phyloP scores from a whole-genome alignment of 2,888 invertebrate genomes.

The Hanleya hanleyi region DNA sequence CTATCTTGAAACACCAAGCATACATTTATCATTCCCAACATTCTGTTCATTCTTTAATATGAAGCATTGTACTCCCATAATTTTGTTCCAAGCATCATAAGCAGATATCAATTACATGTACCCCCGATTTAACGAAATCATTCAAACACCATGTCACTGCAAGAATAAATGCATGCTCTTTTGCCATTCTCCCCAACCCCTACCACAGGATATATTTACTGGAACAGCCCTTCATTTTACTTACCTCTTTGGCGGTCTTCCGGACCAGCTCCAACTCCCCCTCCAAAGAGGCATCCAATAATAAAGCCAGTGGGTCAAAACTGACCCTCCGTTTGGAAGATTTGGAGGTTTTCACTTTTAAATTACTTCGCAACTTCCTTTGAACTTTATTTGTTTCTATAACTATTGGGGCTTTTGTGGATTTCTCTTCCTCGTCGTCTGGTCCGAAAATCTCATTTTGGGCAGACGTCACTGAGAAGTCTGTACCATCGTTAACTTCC shows the following conservation, averaged over 20 bases:
- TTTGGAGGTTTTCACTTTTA: slow-evolving; percentile 75
- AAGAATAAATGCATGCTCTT: too few species aligned
- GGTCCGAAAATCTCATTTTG: slow-evolving; percentile 3
- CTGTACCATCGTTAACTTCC: slow-evolving; percentile 35
- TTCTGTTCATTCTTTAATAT: too few species aligned
- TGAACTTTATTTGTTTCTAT: neutral
- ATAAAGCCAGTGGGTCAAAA: slow-evolving; percentile 96
- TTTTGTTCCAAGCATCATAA: too few species aligned
- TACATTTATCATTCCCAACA: too few species aligned
- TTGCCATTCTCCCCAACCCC: too few species aligned
- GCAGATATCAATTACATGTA: too few species aligned
- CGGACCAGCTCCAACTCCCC: slow-evolving; percentile 98
- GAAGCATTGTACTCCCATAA: too few species aligned
- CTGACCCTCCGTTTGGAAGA: slow-evolving; percentile 81
- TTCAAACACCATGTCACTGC: too few species aligned
- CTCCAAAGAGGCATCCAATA: slow-evolving; percentile 97
- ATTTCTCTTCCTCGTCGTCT: neutral
- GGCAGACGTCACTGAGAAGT: slow-evolving; percentile 6
- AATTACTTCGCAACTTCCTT: slow-evolving; percentile 50
- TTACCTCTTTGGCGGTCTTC: slow-evolving; percentile 86
- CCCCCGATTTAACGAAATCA: too few species aligned
- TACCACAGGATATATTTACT: too few species aligned
- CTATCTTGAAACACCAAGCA: too few species aligned
- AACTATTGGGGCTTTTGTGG: neutral
- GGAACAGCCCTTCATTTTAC: too few species aligned